Conservation (phyloP, 1,140 invertebrate genomes). For the Drosophila teissieri region DNA sequence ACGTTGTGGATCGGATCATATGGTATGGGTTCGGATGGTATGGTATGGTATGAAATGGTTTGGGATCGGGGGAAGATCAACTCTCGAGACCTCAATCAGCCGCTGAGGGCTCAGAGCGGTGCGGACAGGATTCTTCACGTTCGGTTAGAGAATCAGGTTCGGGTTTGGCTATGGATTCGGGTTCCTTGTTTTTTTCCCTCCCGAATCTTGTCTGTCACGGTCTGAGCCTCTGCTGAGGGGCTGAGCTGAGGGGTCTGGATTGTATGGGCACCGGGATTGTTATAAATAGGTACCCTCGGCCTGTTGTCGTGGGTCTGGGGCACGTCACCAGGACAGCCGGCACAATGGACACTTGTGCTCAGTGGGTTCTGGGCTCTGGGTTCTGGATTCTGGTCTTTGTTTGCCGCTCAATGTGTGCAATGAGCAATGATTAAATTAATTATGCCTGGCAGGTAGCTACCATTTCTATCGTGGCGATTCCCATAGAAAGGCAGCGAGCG, state of each 20-base stretch:
- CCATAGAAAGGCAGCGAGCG: constrained; percentile 71
- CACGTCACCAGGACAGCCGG: constrained; percentile 66
- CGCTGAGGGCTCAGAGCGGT: constrained; percentile 35
- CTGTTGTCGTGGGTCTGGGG: constrained; percentile 73
- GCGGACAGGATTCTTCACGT: constrained; percentile 37
- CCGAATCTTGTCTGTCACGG: constrained; percentile 54
- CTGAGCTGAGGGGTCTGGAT: constrained; percentile 41
- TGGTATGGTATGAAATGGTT: no score
- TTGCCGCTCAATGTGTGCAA: constrained; percentile 54
- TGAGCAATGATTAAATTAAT: constrained; percentile 81
- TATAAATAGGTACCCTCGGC: constrained; percentile 35
- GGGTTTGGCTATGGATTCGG: constrained; percentile 11
- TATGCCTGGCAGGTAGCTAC: constrained; percentile 69
- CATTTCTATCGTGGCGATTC: constrained; percentile 18
- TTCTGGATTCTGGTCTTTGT: no score
- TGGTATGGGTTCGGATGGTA: no score
- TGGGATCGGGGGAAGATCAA: constrained; percentile 51
- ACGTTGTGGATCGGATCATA: constrained; percentile 12
- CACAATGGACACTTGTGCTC: constrained; percentile 73
- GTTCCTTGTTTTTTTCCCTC: constrained; percentile 7
- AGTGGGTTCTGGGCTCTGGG: constrained; percentile 16
- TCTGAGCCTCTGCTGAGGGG: constrained; percentile 30
- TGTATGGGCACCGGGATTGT: constrained; percentile 25
- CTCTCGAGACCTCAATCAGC: constrained; percentile 66
- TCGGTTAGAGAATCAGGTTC: constrained; percentile 16